phyloP scores from a whole-genome alignment of 1,140 invertebrate genomes.

The Diachasmimorpha longicaudata region DNA sequence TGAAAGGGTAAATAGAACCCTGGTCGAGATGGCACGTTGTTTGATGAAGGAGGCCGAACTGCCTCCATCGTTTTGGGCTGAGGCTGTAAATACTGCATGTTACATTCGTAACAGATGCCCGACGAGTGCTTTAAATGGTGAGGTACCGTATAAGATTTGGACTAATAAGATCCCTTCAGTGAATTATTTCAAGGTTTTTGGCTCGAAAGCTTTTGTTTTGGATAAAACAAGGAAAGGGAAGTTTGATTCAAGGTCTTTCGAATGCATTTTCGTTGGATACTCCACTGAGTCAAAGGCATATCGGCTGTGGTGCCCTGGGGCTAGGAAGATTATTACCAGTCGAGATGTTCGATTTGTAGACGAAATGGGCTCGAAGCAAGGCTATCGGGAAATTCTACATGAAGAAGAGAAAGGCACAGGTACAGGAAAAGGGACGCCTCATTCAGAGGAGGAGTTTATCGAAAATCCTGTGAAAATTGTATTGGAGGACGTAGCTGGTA shows the following conservation, averaged over 20 bases:
- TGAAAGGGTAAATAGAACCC: conserved; percentile 40
- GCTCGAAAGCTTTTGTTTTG: neutral
- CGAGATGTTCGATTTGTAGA: neutral
- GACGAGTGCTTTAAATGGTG: no score
- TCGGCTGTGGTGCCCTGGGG: neutral
- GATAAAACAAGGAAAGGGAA: neutral
- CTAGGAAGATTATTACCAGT: neutral
- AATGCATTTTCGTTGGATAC: neutral
- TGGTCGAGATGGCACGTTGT: conserved; percentile 37
- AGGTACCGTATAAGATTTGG: no score
- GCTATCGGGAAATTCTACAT: neutral
- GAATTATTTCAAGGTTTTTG: no score
- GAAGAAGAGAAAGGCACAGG: neutral
- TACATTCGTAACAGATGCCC: conserved; percentile 36
- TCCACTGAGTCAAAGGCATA: conserved; percentile 7
- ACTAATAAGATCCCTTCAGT: no score
- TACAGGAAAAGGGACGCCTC: neutral
- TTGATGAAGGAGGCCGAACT: conserved; percentile 32
- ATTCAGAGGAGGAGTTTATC: no score
- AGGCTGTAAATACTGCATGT: conserved; percentile 27
- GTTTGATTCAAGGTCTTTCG: neutral
- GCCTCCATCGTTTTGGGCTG: conserved; percentile 31
- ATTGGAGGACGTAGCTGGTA: no score
- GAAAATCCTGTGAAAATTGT: no score
- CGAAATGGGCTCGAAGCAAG: neutral